Percentiles rank a stretch among this genome's conserved stretches.
phyloP scores from a whole-genome alignment of 2,113 vertebrate genomes.

The Scomber scombrus region DNA sequence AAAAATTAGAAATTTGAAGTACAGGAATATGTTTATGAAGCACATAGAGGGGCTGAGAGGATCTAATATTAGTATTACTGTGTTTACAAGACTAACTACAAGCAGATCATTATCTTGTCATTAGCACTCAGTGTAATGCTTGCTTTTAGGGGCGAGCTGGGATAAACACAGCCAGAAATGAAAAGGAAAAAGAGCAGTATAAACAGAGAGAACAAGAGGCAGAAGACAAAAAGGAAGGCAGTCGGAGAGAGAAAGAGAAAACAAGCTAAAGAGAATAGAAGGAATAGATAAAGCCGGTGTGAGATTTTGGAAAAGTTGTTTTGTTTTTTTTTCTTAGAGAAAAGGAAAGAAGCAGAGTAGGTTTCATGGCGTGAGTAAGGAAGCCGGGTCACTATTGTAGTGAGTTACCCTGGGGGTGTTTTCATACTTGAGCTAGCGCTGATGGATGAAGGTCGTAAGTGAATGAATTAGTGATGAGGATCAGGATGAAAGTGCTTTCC shows the following conservation, averaged over 20 bases:
- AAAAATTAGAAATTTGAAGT: slow-evolving; percentile 34
- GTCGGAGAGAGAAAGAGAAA: slow-evolving; percentile 12
- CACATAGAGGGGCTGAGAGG: slow-evolving; percentile 36
- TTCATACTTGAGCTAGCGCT: slow-evolving; percentile 77
- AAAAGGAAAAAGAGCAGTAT: neutral
- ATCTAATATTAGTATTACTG: slow-evolving; percentile 59
- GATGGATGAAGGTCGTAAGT: slow-evolving; percentile 79
- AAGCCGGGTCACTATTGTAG: slow-evolving; percentile 55
- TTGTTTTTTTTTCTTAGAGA: slow-evolving; percentile 32
- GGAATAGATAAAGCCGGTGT: neutral
- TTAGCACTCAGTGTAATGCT: slow-evolving; percentile 40
- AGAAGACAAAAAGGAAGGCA: slow-evolving; percentile 18
- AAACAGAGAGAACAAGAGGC: slow-evolving; percentile 18
- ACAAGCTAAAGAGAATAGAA: neutral
- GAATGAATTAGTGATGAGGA: slow-evolving; percentile 85
- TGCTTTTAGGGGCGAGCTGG: slow-evolving; percentile 35
- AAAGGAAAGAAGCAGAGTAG: slow-evolving; percentile 18
- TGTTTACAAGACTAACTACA: slow-evolving; percentile 56
- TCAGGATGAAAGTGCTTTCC: slow-evolving; percentile 79
- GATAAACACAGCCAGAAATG: slow-evolving; percentile 10
- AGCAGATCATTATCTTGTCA: slow-evolving; percentile 68
- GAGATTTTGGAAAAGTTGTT: slow-evolving; percentile 1
- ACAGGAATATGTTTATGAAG: slow-evolving; percentile 46
- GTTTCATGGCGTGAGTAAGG: slow-evolving; percentile 31
- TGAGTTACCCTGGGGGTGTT: slow-evolving; percentile 76